These are phyloP conservation scores for Drosophila equinoxialis DNA, from an alignment of 1,140 invertebrate genomes.

Conservation along the genomic window DNA sequence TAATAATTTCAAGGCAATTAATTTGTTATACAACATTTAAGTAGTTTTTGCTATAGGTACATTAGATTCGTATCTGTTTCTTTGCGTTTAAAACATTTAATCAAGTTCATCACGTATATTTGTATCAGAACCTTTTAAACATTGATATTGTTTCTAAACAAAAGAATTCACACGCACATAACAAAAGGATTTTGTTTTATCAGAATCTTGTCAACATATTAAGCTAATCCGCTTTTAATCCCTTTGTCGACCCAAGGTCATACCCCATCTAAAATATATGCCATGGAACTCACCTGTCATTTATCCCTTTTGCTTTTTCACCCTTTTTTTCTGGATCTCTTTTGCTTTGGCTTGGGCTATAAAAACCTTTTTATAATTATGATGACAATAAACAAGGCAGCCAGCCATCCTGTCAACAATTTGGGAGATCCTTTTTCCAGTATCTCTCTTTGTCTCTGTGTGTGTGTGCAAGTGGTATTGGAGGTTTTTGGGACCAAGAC, in stretches of 20 bases:
- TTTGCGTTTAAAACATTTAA: neutral
- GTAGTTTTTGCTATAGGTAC: no score
- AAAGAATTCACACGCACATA: constrained; percentile 21
- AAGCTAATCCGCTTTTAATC: constrained; percentile 80
- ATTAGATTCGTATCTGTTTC: no score
- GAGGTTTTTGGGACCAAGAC: constrained; percentile 43
- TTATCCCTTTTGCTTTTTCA: constrained; percentile 55
- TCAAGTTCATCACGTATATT: neutral
- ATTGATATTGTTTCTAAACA: constrained; percentile 9
- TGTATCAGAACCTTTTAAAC: neutral
- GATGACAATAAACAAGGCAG: constrained; percentile 76
- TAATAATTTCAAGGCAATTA: no score
- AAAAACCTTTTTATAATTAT: constrained; percentile 81
- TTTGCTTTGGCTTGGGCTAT: constrained; percentile 31
- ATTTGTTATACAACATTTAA: no score
- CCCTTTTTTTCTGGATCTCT: constrained; percentile 40
- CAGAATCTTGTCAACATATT: constrained; percentile 80
- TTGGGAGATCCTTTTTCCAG: constrained; percentile 27
- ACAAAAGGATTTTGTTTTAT: constrained; percentile 27
- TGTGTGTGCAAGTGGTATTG: constrained; percentile 15
- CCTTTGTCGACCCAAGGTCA: constrained; percentile 76
- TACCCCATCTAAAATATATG: constrained; percentile 38
- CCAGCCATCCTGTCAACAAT: constrained; percentile 36
- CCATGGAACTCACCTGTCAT: constrained; percentile 62
- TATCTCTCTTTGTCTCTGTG: constrained; percentile 33